Base-by-base conservation (phyloP, 2,888 invertebrate species). In the Lithodes maja region DNA sequence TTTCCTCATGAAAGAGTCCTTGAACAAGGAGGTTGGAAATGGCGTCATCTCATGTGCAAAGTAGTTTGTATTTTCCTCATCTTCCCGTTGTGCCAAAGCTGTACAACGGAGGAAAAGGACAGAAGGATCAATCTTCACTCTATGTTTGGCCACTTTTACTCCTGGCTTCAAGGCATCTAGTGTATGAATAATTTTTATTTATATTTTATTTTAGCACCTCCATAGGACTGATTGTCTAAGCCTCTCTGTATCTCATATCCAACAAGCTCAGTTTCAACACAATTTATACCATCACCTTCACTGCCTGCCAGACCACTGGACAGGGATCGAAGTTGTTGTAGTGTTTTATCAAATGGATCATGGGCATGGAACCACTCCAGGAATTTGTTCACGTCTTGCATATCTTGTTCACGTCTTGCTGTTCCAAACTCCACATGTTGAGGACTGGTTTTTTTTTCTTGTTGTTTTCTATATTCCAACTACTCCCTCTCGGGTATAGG, bases 361-460 rank as follows among this genome's bases (percentile, higher is more conserved):
- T 77, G 3, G 49, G 12, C 50, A 33, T 49, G 12, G 33, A 77
- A 77, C 77, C 77, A 77, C 12, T 77, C 77, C 77, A 77, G 17
- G 49, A 77, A 1, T 77, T 12, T 77, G 9, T 49, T 77, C 77
- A 17, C 49, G 49, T 77, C 77, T 77, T 5, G 12, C 77, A 77
- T 3, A 49, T n/a, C 77, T 1, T 77, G 77, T 0, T 77, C 77
- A 9, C 77, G 55, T 33, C 12, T 77, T 77, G 55, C 80, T 80
- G 54, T 80, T 52, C 54, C 61, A 50, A 61, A 61, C 17, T 83
- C 83, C 69, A 61, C 68, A 68, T 68, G 69, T 9, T 68, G 69
- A 68, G 2, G 49, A 53, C 0, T 61, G 17, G n/a, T n/a, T n/a
- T n/a, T n/a, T n/a, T n/a, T n/a, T n/a, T n/a, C n/a, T n/a, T n/a